These are phyloP conservation scores for Lycodopsis pacificus DNA, from an alignment of 2,797 vertebrate genomes.

Conservation along the genomic window DNA sequence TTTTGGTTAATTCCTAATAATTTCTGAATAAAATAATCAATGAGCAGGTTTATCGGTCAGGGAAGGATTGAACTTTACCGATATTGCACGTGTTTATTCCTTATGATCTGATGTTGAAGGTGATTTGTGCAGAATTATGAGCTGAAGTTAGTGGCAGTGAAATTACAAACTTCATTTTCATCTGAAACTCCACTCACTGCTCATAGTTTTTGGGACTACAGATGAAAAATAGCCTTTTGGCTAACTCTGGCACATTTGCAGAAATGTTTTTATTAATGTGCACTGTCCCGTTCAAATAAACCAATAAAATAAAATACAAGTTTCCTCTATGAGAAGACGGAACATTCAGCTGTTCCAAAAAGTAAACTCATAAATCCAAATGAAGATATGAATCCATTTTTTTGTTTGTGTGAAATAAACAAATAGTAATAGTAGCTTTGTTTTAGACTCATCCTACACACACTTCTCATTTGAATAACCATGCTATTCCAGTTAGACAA, in stretches of 20 bases:
- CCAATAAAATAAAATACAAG: too few relatives aligned
- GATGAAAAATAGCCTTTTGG: too few relatives aligned
- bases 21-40: background rate
- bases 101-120: background rate
- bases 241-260: too few relatives aligned
- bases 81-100: background rate
- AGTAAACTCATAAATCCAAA: background rate
- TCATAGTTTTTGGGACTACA: too few relatives aligned
- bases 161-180: background rate
- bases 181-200: background rate
- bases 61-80: background rate
- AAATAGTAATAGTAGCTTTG: background rate
- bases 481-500: background rate
- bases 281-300: too few relatives aligned
- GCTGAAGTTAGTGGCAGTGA: background rate
- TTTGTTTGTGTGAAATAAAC: background rate
- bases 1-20: background rate
- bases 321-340: background rate
- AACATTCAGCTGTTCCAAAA: background rate
- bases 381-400: background rate
- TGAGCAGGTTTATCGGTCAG: background rate
- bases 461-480: background rate
- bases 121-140: background rate
- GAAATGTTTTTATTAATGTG: too few relatives aligned
- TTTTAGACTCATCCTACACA: background rate